Conservation (phyloP, 2,113 vertebrate species). For the Pterocles orientalis region DNA sequence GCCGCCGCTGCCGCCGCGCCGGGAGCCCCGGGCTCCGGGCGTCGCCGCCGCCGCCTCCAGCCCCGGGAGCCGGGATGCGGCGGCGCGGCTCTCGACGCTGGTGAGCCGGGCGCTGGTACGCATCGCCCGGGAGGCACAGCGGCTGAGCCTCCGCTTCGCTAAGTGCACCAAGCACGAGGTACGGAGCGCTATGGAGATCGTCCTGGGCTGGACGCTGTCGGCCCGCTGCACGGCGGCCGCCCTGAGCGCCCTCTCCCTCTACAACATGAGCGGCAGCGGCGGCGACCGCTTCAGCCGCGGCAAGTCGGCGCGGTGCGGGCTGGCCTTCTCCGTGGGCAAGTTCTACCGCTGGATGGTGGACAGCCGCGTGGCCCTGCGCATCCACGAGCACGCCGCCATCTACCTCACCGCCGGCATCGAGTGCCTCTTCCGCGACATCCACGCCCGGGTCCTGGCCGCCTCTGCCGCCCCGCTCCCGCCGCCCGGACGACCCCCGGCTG, state of each 20-base stretch:
- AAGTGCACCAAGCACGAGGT: constrained; percentile 96
- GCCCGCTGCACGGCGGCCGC: constrained; percentile 87
- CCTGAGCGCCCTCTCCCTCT: constrained; percentile 90
- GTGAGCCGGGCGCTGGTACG: constrained; percentile 89
- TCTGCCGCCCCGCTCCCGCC: constrained; percentile 40
- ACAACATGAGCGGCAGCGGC: constrained; percentile 95
- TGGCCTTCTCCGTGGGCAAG: constrained; percentile 91
- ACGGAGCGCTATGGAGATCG: constrained; percentile 92
- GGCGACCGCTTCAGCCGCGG: constrained; percentile 92
- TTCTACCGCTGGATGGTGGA: constrained; percentile 99
- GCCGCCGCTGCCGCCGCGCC: constrained; percentile 28
- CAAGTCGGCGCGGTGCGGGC: constrained; percentile 91
- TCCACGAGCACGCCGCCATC: constrained; percentile 97
- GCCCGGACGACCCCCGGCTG: constrained; percentile 30
- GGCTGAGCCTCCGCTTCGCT: constrained; percentile 93
- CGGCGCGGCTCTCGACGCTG: constrained; percentile 87
- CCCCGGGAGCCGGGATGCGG: constrained; percentile 81
- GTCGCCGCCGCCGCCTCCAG: constrained; percentile 57
- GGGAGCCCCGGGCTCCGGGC: constrained; percentile 14
- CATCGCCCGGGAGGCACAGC: constrained; percentile 91
- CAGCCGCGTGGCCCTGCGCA: constrained; percentile 88
- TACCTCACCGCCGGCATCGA: constrained; percentile 94
- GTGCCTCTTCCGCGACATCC: constrained; percentile 91
- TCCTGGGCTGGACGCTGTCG: constrained; percentile 90
- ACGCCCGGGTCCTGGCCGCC: constrained; percentile 78